Evolutionary conservation across 2,797 vertebrate species (phyloP).

Genomic region (Sebastolobus altivelis): DNA sequence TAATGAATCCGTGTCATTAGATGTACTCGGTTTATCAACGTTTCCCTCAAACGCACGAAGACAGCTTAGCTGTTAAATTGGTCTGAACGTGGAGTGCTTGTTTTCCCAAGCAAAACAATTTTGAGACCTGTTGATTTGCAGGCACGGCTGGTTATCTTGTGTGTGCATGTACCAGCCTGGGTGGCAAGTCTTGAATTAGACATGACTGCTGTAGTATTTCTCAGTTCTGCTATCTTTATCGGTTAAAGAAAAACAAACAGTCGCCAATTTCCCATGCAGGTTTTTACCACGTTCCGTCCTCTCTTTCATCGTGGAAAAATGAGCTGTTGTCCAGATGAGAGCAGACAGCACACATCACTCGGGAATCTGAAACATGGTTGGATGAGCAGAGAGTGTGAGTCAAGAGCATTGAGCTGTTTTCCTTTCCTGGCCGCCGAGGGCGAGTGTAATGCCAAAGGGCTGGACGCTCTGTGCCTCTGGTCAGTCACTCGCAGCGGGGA

Average conservation of each 20-base stretch:
- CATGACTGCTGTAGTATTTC: slow-evolving; percentile 7
- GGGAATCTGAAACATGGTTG: slow-evolving; percentile 63
- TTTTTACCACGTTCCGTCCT: slow-evolving; percentile 77
- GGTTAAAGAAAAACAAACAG: slow-evolving; percentile 25
- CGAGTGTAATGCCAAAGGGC: slow-evolving; percentile 46
- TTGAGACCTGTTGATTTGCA: slow-evolving; percentile 55
- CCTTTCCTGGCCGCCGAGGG: slow-evolving; percentile 58
- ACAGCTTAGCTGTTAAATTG: slow-evolving; percentile 44
- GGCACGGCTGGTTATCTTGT: slow-evolving; percentile 26
- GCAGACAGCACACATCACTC: slow-evolving; percentile 62
- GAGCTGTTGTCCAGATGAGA: slow-evolving; percentile 65
- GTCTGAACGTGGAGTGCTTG: slow-evolving; percentile 45
- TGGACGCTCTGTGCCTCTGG: slow-evolving; percentile 21
- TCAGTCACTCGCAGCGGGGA: slow-evolving; percentile 31
- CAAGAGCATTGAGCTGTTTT: slow-evolving; percentile 51
- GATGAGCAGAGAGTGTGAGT: slow-evolving; percentile 53
- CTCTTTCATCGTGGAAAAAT: slow-evolving; percentile 59
- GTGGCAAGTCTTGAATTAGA: slow-evolving; percentile 24
- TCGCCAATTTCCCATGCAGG: slow-evolving; percentile 68
- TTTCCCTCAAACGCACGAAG: slow-evolving; percentile 26
- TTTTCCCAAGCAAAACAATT: slow-evolving; percentile 66
- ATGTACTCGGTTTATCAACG: slow-evolving; percentile 49
- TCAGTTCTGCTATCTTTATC: slow-evolving; percentile 56
- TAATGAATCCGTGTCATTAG: slow-evolving; percentile 69
- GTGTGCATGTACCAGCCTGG: slow-evolving; percentile 27